Evolutionary conservation across 2,888 invertebrate species (phyloP).

Genomic region (Coenonympha glycerion): DNA sequence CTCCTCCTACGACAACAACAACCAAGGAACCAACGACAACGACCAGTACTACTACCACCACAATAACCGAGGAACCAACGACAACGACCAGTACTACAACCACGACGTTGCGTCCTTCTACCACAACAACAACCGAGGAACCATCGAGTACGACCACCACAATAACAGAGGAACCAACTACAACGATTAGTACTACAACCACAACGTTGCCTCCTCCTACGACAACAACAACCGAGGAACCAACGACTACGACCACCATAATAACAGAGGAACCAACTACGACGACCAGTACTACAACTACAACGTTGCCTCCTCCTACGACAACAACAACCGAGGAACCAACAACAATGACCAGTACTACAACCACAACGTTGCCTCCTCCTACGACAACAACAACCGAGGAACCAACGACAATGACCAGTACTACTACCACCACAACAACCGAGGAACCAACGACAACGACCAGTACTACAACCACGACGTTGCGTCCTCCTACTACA

Average conservation of each 20-base stretch:
- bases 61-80: neutral
- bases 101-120: neutral
- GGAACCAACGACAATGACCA: neutral
- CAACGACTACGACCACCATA: no score
- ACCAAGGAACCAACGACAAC: neutral
- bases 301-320: neutral
- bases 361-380: neutral
- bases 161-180: no score
- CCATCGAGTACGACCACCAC: neutral
- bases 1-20: no score
- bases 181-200: no score
- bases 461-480: neutral
- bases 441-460: neutral
- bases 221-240: no score
- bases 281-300: neutral
- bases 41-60: no score
- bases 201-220: no score
- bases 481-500: neutral
- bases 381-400: neutral
- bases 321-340: no score
- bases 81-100: neutral
- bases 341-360: neutral
- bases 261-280: no score
- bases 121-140: neutral
- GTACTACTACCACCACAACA: neutral